Percentiles rank a stretch among this genome's conserved stretches.
These are phyloP conservation scores for Falcaria lacertinaria DNA, from an alignment of 2,888 invertebrate species.

Conservation along the genomic window DNA sequence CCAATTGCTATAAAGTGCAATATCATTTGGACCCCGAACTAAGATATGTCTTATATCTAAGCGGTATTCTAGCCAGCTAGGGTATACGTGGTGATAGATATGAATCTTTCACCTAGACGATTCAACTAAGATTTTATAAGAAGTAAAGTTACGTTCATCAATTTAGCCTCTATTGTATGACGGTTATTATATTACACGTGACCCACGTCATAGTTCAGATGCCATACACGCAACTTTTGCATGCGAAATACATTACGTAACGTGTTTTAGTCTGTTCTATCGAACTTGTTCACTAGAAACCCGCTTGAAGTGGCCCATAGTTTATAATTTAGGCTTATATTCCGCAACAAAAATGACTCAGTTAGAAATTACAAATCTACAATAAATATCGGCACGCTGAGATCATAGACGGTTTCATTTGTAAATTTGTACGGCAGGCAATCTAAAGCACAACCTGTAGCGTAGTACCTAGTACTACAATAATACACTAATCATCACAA, in stretches of 20 bases:
- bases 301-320: not conserved
- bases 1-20: constrained; percentile 58
- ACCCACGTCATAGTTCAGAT: not conserved
- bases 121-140: not conserved
- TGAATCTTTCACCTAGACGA: constrained; percentile 33
- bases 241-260: constrained; percentile 14
- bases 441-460: not conserved
- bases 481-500: too few relatives aligned
- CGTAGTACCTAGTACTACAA: too few relatives aligned
- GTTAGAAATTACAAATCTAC: constrained; percentile 33
- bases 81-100: constrained; percentile 38
- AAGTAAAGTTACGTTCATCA: constrained; percentile 9
- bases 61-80: constrained; percentile 35
- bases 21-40: constrained; percentile 38
- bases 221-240: constrained; percentile 10
- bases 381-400: constrained; percentile 55
- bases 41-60: constrained; percentile 50
- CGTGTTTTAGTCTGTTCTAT: constrained; percentile 4
- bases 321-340: constrained; percentile 20
- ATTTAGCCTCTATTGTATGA: not conserved
- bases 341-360: constrained; percentile 36
- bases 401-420: constrained; percentile 54
- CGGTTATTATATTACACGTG: not conserved
- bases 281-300: not conserved
- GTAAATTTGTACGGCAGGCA: constrained; percentile 25